Percentiles rank a stretch among this genome's conserved stretches.
These are phyloP conservation scores for Drosophila yooni DNA, from an alignment of 2,888 invertebrate genomes.

Conservation along the genomic window DNA sequence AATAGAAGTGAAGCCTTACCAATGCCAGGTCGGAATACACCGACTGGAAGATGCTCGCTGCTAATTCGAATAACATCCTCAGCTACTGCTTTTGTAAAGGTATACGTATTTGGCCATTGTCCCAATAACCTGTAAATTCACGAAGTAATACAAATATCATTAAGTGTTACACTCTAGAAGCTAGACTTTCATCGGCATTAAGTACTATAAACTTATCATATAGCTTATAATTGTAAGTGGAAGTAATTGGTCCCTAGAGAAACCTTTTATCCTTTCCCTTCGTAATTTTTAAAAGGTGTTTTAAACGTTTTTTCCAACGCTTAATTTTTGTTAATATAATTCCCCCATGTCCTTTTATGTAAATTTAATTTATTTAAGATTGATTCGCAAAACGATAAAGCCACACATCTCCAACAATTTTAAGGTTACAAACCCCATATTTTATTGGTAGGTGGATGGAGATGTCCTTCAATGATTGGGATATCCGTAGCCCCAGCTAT, in stretches of 20 bases:
- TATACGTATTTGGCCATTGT: conserved; percentile 94
- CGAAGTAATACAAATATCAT: neutral
- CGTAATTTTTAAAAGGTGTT: neutral
- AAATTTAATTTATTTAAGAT: neutral
- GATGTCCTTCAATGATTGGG: no score
- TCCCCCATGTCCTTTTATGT: neutral
- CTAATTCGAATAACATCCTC: conserved; percentile 15
- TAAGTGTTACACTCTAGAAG: neutral
- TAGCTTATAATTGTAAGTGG: neutral
- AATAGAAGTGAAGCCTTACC: conserved; percentile 2
- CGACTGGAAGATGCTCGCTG: conserved; percentile 6
- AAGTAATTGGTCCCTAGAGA: neutral
- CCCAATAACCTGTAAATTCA: conserved; percentile 10
- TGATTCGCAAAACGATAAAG: neutral
- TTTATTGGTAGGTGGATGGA: no score
- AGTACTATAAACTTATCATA: neutral
- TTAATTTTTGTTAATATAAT: neutral
- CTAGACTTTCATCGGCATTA: neutral
- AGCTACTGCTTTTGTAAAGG: conserved; percentile 91
- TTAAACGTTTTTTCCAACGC: neutral
- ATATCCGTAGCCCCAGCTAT: no score
- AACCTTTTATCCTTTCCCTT: neutral
- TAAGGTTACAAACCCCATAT: neutral
- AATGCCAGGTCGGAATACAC: conserved; percentile 22
- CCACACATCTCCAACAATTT: neutral